Evolutionary conservation across 2,888 invertebrate species (phyloP).

Genomic region (Thera obeliscata): DNA sequence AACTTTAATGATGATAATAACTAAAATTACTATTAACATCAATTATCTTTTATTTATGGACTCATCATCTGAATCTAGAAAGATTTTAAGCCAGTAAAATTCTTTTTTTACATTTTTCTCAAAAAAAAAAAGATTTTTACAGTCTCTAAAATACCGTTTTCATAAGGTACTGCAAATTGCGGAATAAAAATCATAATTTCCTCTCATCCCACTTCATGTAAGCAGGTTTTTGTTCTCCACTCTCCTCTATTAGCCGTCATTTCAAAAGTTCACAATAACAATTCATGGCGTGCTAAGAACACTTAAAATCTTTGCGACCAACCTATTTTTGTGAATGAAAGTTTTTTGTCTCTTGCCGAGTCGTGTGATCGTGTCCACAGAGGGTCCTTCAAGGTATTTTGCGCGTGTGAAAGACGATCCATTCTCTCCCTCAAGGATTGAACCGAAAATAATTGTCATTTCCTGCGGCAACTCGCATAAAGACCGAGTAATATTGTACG

Average conservation of each 20-base stretch:
- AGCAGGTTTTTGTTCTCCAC: too few relatives aligned
- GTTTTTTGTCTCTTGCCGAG: conserved; percentile 66
- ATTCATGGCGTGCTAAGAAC: conserved; percentile 27
- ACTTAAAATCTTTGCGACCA: conserved; percentile 62
- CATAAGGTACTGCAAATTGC: conserved; percentile 5
- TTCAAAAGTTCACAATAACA: conserved; percentile 16
- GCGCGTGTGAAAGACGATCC: conserved; percentile 80
- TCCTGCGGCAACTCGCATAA: conserved; percentile 76
- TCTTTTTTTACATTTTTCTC: too few relatives aligned
- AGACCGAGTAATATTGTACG: conserved; percentile 48
- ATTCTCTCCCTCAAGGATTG: conserved; percentile 73
- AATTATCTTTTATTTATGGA: conserved; percentile 7
- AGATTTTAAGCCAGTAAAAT: background rate
- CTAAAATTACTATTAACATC: conserved; percentile 17
- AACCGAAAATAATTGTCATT: conserved; percentile 83
- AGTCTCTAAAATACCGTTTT: background rate
- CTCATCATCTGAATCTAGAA: conserved; percentile 3
- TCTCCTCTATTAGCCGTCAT: too few relatives aligned
- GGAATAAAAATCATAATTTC: conserved; percentile 5
- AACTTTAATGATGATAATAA: conserved; percentile 18
- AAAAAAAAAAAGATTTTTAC: background rate
- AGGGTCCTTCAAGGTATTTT: conserved; percentile 77
- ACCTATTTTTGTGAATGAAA: conserved; percentile 83
- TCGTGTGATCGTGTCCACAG: conserved; percentile 63
- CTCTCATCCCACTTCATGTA: too few relatives aligned